Conservation (phyloP, 2,797 vertebrate genomes). For the Macroramphosus scolopax region DNA sequence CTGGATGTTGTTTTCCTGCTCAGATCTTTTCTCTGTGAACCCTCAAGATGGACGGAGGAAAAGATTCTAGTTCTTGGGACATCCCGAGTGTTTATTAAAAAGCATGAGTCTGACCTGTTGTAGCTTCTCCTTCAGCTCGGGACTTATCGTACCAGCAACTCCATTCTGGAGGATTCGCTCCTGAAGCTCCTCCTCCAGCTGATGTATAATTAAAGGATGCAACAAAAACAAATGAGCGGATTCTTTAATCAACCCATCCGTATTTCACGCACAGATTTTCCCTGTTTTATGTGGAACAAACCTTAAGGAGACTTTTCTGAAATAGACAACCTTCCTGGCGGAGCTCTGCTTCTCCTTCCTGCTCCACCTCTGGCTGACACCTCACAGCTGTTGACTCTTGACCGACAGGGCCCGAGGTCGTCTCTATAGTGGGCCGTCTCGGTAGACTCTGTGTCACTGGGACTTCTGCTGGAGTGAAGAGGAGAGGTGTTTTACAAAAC, state of each 20-base stretch:
- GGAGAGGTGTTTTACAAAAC: no score
- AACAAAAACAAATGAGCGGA: not conserved
- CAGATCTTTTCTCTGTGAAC: no score
- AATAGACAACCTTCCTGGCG: constrained; percentile 34
- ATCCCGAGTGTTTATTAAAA: not conserved
- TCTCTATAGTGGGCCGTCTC: not conserved
- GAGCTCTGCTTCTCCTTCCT: constrained; percentile 11
- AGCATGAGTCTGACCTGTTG: constrained; percentile 72
- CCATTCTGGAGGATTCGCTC: constrained; percentile 80
- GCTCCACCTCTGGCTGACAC: not conserved
- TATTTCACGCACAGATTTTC: not conserved
- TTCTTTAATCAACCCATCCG: not conserved
- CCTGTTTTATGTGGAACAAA: constrained; percentile 33
- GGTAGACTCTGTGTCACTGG: constrained; percentile 10
- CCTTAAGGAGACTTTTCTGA: constrained; percentile 56
- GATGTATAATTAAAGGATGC: not conserved
- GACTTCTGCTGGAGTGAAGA: constrained; percentile 2
- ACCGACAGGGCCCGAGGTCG: not conserved
- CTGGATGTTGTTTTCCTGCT: no score
- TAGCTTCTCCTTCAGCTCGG: constrained; percentile 84
- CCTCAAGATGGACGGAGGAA: no score
- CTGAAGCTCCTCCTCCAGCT: constrained; percentile 83
- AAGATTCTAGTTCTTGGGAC: no score
- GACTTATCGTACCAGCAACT: constrained; percentile 78
- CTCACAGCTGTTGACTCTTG: constrained; percentile 1